Base-by-base conservation (phyloP, 2,888 invertebrate genomes). In the Barypeithes pellucidus region DNA sequence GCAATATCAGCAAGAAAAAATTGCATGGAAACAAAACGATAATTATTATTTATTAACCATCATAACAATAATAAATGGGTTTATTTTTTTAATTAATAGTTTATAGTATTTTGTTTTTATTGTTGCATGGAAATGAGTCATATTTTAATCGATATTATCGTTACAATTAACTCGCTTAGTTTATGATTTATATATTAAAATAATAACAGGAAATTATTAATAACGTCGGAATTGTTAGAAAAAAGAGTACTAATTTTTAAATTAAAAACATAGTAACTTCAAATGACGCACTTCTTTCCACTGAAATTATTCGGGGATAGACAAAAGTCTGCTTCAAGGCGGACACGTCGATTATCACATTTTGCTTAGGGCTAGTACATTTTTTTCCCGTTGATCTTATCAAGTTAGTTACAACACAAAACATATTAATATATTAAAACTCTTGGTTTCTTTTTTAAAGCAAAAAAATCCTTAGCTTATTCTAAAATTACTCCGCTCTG, bases 121-220 rank as follows among this genome's bases (percentile, higher is more conserved):
- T 47, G 29, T 33, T 57, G 54, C 33, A 57, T 54, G 7, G 54
- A 18, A 57, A 57, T 57, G 36, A 57, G 24, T 57, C 54, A 57
- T 12, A 57, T 8, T 7, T 18, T 3, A 16, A 57, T 18, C 3
- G 29, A 33, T 52, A 7, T 29, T n/a, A 14, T n/a, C 24, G 8
- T 52, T 29, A n/a, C 4, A 33, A 57, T 33, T 57, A 57, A 33
- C 33, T 33, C 14, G 33, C 33, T 18, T 16, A 9, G 14, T 57
- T 57, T 57, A 57, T 16, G 9, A 33, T 33, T 57, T 36, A 33
- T 29, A 4, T 2, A 52, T 52, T 52, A 29, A 8, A 29, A 29
- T 29, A 29, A 29, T 29, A 29, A 29, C 29, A 8, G 7, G 5
- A 29, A 29, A 29, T 29, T 5, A 29, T 29, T 29, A 5, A 29